Percentiles rank a stretch among this genome's conserved stretches.
phyloP scores from a whole-genome alignment of 2,888 invertebrate genomes.

The Drosophila affinis region DNA sequence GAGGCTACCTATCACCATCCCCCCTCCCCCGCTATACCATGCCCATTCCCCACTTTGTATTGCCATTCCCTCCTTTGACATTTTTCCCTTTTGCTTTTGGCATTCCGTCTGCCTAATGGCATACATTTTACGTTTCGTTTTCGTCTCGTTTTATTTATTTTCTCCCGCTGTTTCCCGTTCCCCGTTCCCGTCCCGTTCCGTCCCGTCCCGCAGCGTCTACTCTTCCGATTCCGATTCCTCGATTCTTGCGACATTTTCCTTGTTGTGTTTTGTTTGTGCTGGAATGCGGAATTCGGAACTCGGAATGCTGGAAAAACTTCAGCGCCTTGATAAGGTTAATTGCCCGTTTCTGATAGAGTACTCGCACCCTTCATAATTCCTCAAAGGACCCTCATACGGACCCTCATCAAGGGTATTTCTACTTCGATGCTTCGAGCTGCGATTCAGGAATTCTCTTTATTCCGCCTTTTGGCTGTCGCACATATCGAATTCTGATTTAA shows the following conservation, averaged over 20 bases:
- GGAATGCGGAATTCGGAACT: conserved; percentile 16
- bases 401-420: conserved; percentile 36
- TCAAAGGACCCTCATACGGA: conserved; percentile 7
- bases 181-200: conserved; percentile 1
- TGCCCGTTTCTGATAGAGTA: conserved; percentile 60
- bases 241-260: background rate
- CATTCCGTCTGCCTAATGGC: conserved; percentile 79
- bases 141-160: conserved; percentile 48
- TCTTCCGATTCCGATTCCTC: background rate
- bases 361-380: conserved; percentile 37
- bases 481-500: conserved; percentile 62
- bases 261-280: conserved; percentile 30
- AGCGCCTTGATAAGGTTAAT: conserved; percentile 75
- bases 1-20: background rate
- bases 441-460: conserved; percentile 1
- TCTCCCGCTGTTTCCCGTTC: conserved; percentile 12
- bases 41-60: background rate
- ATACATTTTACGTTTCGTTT: conserved; percentile 68
- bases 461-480: conserved; percentile 39
- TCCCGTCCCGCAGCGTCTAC: conserved; percentile 12
- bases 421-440: conserved; percentile 7
- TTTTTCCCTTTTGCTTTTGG: conserved; percentile 44
- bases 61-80: conserved; percentile 1
- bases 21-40: background rate
- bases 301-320: conserved; percentile 18